Conservation (phyloP, 1,140 invertebrate species). For the Drosophila kohkoa region DNA sequence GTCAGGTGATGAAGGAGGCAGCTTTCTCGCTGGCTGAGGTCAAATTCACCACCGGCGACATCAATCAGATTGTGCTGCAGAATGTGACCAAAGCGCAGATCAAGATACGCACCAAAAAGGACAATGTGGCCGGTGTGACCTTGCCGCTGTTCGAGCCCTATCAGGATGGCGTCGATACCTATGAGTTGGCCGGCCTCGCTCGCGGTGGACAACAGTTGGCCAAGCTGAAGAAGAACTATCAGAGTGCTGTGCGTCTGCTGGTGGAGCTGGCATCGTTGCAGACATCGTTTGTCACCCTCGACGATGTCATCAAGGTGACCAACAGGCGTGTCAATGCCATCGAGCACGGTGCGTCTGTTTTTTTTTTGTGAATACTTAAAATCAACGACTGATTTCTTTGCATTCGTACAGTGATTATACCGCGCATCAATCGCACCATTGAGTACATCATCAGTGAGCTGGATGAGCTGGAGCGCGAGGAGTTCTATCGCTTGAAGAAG, state of each 20-base stretch:
- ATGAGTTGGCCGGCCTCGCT: slow-evolving; percentile 96
- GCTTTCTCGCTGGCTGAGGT: slow-evolving; percentile 99
- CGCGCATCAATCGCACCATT: slow-evolving; percentile 97
- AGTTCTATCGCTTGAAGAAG: slow-evolving; percentile 98
- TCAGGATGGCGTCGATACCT: slow-evolving; percentile 96
- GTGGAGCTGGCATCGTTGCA: slow-evolving; percentile 98
- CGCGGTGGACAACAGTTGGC: slow-evolving; percentile 97
- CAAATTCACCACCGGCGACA: slow-evolving; percentile 99
- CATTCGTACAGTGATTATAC: slow-evolving; percentile 95
- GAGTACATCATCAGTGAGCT: slow-evolving; percentile 99
- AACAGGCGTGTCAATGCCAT: slow-evolving; percentile 99
- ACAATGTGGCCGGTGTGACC: slow-evolving; percentile 99
- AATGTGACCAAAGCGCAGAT: slow-evolving; percentile 99
- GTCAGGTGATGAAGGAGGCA: slow-evolving; percentile 99
- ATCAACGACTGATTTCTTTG: neutral
- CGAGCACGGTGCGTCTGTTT: slow-evolving; percentile 93
- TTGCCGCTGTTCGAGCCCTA: slow-evolving; percentile 98
- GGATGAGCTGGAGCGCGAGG: slow-evolving; percentile 99
- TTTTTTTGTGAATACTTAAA: neutral
- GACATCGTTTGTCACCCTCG: slow-evolving; percentile 98
- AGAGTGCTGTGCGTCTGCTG: slow-evolving; percentile 95
- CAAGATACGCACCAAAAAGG: slow-evolving; percentile 99
- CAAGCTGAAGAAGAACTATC: slow-evolving; percentile 98
- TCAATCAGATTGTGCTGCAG: slow-evolving; percentile 99
- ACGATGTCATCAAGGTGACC: slow-evolving; percentile 99